phyloP scores from a whole-genome alignment of 2,113 vertebrate species.

The Cathartes aura region DNA sequence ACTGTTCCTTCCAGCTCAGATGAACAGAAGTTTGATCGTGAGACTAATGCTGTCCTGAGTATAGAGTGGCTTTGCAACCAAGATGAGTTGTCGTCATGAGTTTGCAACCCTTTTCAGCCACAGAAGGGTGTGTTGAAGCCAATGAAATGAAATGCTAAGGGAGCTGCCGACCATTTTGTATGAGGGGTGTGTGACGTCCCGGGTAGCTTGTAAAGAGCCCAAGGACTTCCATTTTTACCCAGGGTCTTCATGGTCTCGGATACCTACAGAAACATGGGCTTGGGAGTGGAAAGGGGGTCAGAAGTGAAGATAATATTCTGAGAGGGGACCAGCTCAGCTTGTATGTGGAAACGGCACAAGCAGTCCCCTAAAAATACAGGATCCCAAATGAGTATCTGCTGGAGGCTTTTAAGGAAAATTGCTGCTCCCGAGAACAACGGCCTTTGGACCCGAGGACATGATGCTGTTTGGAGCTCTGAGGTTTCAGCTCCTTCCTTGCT shows the following conservation, averaged over 20 bases:
- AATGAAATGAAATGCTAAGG: background rate
- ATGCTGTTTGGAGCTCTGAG: background rate
- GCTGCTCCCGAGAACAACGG: rapidly evolving
- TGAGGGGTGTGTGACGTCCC: background rate
- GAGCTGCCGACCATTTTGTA: background rate
- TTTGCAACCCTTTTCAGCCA: background rate
- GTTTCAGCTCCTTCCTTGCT: background rate
- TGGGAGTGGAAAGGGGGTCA: background rate
- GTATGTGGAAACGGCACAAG: background rate
- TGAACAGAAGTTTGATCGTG: background rate
- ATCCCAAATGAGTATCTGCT: background rate
- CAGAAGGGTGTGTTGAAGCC: background rate
- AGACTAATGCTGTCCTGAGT: background rate
- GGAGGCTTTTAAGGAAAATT: background rate
- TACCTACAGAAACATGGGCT: background rate
- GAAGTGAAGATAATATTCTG: background rate
- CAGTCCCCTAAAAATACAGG: background rate
- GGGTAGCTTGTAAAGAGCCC: background rate
- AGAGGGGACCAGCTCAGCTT: background rate
- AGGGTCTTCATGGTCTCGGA: background rate
- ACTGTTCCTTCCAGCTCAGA: background rate
- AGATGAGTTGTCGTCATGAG: no score
- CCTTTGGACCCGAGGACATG: background rate
- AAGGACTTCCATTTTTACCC: background rate
- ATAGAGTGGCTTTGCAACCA: background rate